Base-by-base conservation (phyloP, 2,888 invertebrate genomes). In the Caenorhabditis parvicauda region DNA sequence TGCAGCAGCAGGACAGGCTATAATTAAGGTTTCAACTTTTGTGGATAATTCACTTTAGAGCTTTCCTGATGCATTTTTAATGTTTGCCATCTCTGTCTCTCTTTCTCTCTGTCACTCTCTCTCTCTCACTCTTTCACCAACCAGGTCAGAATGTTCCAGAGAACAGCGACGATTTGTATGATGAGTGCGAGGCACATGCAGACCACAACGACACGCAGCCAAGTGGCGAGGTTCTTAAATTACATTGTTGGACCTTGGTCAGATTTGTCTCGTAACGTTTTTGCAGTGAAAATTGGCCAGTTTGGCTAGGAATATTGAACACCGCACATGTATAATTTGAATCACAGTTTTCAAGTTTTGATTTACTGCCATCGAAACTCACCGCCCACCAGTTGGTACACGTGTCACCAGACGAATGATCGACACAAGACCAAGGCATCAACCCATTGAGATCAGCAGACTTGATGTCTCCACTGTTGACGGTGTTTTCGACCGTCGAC, bases 1-100 rank as follows among this genome's bases (percentile, higher is more conserved):
- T 69, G 52, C 69, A 66, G 47, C 69, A 68, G 35, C 68, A 68
- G 27, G 68, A 58, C 25, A 65, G 49, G 28, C 62, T 53, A 6
- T 17, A 52, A 38, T 19, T 12, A 41, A 12, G 41, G 7, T 41
- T 17, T 32, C 35, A 32, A 12, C n/a, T 32, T 32, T 32, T 14
- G 9, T 14, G 9, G 9, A 9, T 32, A 32, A 12, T 32, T 32
- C 35, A n/a, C 9, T 9, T 14, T 32, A 12, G 35, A 12, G 9
- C 9, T 14, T 9, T 32, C n/a, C n/a, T 32, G 35, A 12, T 32
- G n/a, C 35, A 32, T 32, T 32, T 32, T 32, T 14, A 32, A n/a
- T 9, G n/a, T 14, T 14, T n/a, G n/a, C n/a, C n/a, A n/a, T n/a
- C n/a, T n/a, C n/a, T n/a, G n/a, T n/a, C n/a, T n/a, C n/a, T n/a